phyloP scores from a whole-genome alignment of 2,113 vertebrate genomes.

The Stigmatopora nigra region DNA sequence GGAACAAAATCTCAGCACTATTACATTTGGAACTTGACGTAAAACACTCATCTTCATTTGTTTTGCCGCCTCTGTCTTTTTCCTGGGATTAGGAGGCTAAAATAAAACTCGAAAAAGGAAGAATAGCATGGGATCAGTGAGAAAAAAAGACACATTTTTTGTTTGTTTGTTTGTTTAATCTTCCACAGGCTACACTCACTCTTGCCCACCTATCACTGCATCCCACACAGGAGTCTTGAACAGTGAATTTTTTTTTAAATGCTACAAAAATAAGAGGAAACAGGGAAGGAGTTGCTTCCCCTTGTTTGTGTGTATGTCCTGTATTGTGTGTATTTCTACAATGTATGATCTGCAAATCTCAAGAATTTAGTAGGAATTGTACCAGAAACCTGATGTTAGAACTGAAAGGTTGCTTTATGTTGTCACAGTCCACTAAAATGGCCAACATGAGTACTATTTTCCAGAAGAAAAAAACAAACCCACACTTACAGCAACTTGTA shows the following conservation, averaged over 20 bases:
- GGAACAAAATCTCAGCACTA: slow-evolving; percentile 25
- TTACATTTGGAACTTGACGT: slow-evolving; percentile 57
- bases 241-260: slow-evolving; percentile 70
- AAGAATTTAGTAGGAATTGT: slow-evolving; percentile 3
- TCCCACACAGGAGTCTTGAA: slow-evolving; percentile 67
- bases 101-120: slow-evolving; percentile 50
- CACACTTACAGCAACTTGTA: background rate
- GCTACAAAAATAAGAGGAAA: slow-evolving; percentile 78
- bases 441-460: no score
- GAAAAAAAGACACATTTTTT: slow-evolving; percentile 54
- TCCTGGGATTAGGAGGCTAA: slow-evolving; percentile 52
- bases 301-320: slow-evolving; percentile 48
- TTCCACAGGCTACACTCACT: slow-evolving; percentile 57
- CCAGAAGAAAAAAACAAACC: background rate
- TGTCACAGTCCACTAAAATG: background rate
- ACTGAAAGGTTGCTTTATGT: background rate
- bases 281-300: slow-evolving; percentile 52
- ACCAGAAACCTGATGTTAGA: background rate
- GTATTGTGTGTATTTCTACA: slow-evolving; percentile 18
- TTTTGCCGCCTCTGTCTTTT: slow-evolving; percentile 60
- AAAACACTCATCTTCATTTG: slow-evolving; percentile 70
- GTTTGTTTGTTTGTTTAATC: slow-evolving; percentile 38
- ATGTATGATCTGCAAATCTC: background rate
- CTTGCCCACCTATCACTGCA: slow-evolving; percentile 49
- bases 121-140: slow-evolving; percentile 56